These are phyloP conservation scores for Drosophila bocqueti DNA, from an alignment of 1,140 invertebrate species.

Conservation along the genomic window DNA sequence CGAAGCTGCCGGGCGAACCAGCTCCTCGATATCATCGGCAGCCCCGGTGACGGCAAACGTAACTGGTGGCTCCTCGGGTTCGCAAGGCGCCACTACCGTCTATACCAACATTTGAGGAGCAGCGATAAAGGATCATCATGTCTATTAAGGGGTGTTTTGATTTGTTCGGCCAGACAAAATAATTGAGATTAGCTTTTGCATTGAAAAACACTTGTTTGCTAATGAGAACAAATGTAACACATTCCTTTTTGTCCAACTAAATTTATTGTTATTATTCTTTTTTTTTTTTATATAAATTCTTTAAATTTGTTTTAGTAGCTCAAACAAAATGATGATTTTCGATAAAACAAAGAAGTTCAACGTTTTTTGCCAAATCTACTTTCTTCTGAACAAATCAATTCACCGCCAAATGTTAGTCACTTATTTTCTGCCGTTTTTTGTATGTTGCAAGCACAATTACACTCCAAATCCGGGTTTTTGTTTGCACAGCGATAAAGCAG, in stretches of 20 bases:
- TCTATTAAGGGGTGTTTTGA: constrained; percentile 24
- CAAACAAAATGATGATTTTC: not conserved
- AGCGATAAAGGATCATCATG: constrained; percentile 29
- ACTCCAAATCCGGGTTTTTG: constrained; percentile 2
- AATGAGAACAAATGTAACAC: not conserved
- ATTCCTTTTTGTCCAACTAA: not conserved
- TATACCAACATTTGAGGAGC: constrained; percentile 78
- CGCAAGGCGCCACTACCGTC: constrained; percentile 44
- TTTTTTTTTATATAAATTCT: not conserved
- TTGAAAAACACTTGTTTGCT: not conserved
- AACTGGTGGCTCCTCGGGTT: constrained; percentile 79
- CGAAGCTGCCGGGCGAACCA: constrained; percentile 40
- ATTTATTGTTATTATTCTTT: not conserved
- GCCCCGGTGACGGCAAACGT: constrained; percentile 79
- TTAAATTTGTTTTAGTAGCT: not conserved
- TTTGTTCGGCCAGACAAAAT: constrained; percentile 8
- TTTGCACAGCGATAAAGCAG: constrained; percentile 16
- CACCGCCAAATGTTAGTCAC: constrained; percentile 29
- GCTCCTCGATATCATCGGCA: constrained; percentile 60
- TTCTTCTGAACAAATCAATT: constrained; percentile 26
- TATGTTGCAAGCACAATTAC: constrained; percentile 57
- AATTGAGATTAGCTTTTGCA: no score
- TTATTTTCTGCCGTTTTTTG: constrained; percentile 55
- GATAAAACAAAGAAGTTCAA: no score
- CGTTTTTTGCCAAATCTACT: not conserved